Percentiles rank a stretch among this genome's conserved stretches.
phyloP scores from a whole-genome alignment of 1,140 invertebrate species.

The Adoxophyes honmai region DNA sequence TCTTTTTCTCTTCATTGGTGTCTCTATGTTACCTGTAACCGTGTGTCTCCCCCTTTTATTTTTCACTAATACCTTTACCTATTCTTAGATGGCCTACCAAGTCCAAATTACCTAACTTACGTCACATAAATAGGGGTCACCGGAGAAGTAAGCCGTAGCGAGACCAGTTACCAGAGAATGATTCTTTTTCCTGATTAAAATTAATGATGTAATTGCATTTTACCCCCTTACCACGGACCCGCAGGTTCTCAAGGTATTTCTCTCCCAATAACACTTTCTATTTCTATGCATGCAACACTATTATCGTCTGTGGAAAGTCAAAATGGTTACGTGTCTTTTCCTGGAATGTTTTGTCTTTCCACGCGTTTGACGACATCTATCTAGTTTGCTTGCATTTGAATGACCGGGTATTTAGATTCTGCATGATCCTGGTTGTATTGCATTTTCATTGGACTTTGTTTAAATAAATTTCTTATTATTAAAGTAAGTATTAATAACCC shows the following conservation, averaged over 20 bases:
- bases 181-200: constrained; percentile 63
- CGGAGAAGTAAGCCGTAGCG: constrained; percentile 44
- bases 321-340: not conserved
- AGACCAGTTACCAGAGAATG: constrained; percentile 40
- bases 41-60: constrained; percentile 53
- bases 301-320: constrained; percentile 31
- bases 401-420: constrained; percentile 12
- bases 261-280: constrained; percentile 71
- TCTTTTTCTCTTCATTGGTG: constrained; percentile 56
- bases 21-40: constrained; percentile 60
- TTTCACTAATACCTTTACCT: constrained; percentile 42
- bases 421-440: constrained; percentile 14
- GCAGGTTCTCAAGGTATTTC: constrained; percentile 86
- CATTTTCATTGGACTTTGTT: constrained; percentile 1
- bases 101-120: constrained; percentile 37
- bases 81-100: constrained; percentile 48
- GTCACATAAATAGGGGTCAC: constrained; percentile 61
- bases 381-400: constrained; percentile 35
- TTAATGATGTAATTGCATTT: constrained; percentile 74
- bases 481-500: too few species aligned
- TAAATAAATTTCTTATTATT: too few species aligned
- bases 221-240: constrained; percentile 74
- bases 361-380: constrained; percentile 21
- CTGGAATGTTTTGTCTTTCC: constrained; percentile 29
- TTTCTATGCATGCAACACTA: constrained; percentile 62